Base-by-base conservation (phyloP, 35 echinoderm and acorn worm genomes). In the Acanthaster planci region DNA sequence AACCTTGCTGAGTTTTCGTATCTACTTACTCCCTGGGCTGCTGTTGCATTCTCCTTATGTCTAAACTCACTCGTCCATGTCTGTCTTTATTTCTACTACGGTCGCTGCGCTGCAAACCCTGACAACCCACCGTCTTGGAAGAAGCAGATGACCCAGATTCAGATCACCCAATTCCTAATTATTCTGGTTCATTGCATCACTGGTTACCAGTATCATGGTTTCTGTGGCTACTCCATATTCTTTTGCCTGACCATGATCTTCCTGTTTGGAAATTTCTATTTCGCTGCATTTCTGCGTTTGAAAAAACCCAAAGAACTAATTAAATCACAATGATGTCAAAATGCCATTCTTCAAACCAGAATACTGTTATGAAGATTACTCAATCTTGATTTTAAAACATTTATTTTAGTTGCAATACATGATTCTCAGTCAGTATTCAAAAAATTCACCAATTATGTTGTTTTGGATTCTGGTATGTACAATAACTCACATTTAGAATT, bases 31-130 rank as follows among this genome's bases (percentile, higher is more conserved):
- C 91, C 95, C 5, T 97, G 92, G 88, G 87, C 91, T 2, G 91
- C 75, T 21, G 93, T 97, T 16, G 95, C 85, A 8, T 97, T 97
- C 60, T 78, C 80, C 2, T 79, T 97, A 26, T 35, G 78, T 12
- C 84, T 93, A 35, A 97, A 97, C 56, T 90, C 95, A 8, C 93
- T 97, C 38, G 88, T 97, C 17, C 95, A 97, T 56, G 85, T 97
- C 12, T 97, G 95, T 23, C 80, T 97, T 1, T 97, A 97, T 67
- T 93, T 83, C 53, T 97, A 97, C 80, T 97, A 97, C 26, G 92
- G 91, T 5, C 84, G 84, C 21, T 84, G 91, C 0, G 95, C 95
- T 5, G 87, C 93, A 31, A 52, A 87, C 58, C 82, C 95, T 8
- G 60, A 85, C 15, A 57, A 78, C 21, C 60, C 90, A 37, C 88